These are phyloP conservation scores for Leptopilina drosophilae DNA, from an alignment of 2,888 invertebrate species.

Conservation along the genomic window DNA sequence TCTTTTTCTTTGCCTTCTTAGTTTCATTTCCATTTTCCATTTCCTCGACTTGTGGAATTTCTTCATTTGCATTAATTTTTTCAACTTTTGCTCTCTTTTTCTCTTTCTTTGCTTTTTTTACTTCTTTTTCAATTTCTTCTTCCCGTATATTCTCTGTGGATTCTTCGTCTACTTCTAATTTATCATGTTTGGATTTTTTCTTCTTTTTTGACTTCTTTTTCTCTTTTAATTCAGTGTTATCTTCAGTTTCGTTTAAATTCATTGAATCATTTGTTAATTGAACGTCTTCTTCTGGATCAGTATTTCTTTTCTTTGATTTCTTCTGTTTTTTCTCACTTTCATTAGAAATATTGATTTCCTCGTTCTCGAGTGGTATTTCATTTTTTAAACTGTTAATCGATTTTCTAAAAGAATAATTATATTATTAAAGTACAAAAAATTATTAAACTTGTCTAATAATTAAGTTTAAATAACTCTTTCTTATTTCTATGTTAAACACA, in stretches of 20 bases:
- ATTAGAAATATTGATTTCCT: neutral
- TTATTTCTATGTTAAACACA: neutral
- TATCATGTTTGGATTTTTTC: neutral
- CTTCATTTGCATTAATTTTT: slow-evolving; percentile 33
- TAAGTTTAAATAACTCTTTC: neutral
- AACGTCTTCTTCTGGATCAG: neutral
- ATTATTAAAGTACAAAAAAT: neutral
- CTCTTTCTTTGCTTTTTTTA: slow-evolving; percentile 30
- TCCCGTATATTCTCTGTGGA: neutral
- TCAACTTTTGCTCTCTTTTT: neutral
- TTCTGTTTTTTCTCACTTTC: neutral
- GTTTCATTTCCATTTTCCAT: neutral
- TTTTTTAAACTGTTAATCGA: neutral
- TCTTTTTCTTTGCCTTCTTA: slow-evolving; percentile 52
- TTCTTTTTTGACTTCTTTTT: slow-evolving; percentile 7
- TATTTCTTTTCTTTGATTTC: slow-evolving; percentile 5
- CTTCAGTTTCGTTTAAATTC: neutral
- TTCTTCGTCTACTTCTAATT: neutral
- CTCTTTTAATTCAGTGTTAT: neutral
- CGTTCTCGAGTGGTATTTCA: neutral
- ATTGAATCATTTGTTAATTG: neutral
- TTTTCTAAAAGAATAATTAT: neutral
- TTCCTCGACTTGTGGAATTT: slow-evolving; percentile 33
- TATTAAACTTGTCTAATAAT: no score
- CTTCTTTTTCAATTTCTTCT: neutral